Evolutionary conservation across 2,797 vertebrate genomes (phyloP).

Genomic region (Natrix natrix): DNA sequence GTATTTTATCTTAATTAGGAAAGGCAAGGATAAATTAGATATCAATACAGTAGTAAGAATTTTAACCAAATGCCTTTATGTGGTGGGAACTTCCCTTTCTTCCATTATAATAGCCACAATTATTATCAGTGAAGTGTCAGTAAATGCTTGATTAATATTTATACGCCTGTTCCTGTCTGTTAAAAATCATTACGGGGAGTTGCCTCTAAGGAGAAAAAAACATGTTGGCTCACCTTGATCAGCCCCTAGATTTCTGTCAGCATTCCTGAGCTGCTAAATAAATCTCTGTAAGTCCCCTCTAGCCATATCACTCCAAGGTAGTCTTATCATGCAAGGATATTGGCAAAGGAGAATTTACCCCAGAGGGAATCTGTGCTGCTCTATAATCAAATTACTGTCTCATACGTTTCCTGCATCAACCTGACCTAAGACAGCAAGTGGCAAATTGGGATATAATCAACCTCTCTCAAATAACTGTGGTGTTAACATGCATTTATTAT

Average conservation of each 20-base stretch:
- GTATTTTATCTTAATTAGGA: neutral
- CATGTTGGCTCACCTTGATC: neutral
- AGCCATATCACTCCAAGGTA: neutral
- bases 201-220: neutral
- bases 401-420: neutral
- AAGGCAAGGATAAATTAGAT: neutral
- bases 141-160: neutral
- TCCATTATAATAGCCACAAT: neutral
- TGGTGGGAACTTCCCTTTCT: neutral
- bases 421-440: slow-evolving; percentile 16
- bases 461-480: neutral
- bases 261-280: neutral
- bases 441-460: neutral
- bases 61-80: neutral
- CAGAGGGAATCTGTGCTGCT: neutral
- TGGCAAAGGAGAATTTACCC: neutral
- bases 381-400: slow-evolving; percentile 14
- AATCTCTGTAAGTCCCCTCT: neutral
- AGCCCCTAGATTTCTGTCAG: neutral
- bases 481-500: neutral
- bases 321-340: neutral
- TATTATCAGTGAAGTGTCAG: neutral
- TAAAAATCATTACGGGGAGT: neutral
- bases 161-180: neutral
- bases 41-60: neutral